Conservation (phyloP, 2,888 invertebrate species). For the Exephanes ischioxanthus region DNA sequence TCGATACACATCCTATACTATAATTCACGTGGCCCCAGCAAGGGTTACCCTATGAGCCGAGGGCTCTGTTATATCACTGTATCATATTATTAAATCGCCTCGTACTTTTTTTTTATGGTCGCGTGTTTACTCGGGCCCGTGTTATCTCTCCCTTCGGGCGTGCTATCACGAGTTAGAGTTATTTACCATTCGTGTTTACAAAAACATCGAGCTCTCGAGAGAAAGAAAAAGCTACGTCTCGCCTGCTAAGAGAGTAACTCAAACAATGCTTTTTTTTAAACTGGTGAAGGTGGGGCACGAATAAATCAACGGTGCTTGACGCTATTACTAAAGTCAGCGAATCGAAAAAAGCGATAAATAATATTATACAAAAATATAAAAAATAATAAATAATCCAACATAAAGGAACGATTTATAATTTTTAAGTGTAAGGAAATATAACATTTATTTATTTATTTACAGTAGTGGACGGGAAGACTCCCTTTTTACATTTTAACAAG, state of each 20-base stretch:
- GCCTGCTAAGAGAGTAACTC: neutral
- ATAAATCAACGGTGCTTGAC: neutral
- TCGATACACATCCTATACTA: constrained; percentile 29
- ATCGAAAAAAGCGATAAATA: neutral
- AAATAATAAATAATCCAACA: neutral
- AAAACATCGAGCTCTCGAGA: neutral
- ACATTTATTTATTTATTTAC: neutral
- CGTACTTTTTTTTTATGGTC: constrained; percentile 36
- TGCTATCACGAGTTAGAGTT: constrained; percentile 51
- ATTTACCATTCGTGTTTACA: neutral
- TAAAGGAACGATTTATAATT: neutral
- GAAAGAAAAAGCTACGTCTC: neutral
- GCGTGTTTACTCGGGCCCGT: constrained; percentile 54
- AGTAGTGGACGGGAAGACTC: too few relatives aligned
- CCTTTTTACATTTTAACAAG: too few relatives aligned
- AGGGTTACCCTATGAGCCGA: constrained; percentile 48
- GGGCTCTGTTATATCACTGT: constrained; percentile 30
- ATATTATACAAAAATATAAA: neutral
- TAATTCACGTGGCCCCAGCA: constrained; percentile 40
- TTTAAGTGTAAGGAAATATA: neutral
- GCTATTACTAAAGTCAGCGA: neutral
- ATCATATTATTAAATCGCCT: constrained; percentile 53
- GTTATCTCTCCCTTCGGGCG: constrained; percentile 59
- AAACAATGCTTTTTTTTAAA: neutral
- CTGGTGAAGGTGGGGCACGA: neutral